These are phyloP conservation scores for Pammene aurita DNA, from an alignment of 2,888 invertebrate genomes.

Conservation along the genomic window DNA sequence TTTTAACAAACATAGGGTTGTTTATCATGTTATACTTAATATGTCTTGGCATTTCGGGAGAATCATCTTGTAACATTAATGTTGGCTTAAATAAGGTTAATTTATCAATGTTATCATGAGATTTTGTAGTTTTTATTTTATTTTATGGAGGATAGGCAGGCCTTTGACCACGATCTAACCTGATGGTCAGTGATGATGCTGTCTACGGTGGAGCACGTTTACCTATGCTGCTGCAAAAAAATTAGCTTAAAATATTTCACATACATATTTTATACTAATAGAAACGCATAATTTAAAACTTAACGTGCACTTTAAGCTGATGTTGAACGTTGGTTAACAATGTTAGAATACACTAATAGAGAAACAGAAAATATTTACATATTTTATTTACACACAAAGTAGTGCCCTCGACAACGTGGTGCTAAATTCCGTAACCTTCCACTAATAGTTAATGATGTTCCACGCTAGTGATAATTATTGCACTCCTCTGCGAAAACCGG, in stretches of 20 bases:
- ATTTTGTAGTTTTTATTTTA: too few species aligned
- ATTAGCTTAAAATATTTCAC: too few species aligned
- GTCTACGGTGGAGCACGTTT: too few species aligned
- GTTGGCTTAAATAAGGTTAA: constrained; percentile 4
- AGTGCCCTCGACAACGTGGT: constrained; percentile 47
- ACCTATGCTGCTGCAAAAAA: too few species aligned
- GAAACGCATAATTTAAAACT: too few species aligned
- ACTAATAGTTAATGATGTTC: constrained; percentile 52
- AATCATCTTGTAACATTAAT: constrained; percentile 3
- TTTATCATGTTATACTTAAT: constrained; percentile 61
- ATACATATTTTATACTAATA: too few species aligned
- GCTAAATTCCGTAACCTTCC: constrained; percentile 54
- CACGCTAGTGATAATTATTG: constrained; percentile 55
- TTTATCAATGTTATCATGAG: not conserved
- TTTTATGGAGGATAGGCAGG: too few species aligned
- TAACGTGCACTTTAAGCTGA: too few species aligned
- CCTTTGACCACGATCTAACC: too few species aligned
- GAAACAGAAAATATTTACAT: constrained; percentile 1
- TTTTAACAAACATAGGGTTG: constrained; percentile 55
- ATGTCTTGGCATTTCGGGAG: constrained; percentile 45
- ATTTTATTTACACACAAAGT: constrained; percentile 15
- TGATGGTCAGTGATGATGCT: too few species aligned
- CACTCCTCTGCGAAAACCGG: constrained; percentile 52
- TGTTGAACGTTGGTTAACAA: too few species aligned
- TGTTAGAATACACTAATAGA: too few species aligned